Evolutionary conservation across 2,113 vertebrate genomes (phyloP).

Genomic region (Pampusana beccarii): DNA sequence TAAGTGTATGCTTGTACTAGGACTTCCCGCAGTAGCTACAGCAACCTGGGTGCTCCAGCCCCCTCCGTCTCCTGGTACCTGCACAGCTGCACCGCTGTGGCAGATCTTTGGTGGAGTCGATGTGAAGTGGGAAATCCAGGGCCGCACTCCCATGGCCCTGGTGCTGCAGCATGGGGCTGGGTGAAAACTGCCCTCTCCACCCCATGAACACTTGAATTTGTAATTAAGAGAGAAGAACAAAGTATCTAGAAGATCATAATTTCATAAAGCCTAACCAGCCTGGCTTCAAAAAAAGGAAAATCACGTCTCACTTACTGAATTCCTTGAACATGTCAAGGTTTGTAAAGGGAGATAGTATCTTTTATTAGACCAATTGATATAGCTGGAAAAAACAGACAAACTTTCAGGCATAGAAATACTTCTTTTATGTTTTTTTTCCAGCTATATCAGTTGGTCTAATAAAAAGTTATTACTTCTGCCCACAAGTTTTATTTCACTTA

Average conservation of each 20-base stretch:
- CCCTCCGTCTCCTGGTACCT: neutral
- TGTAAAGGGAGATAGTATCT: conserved; percentile 53
- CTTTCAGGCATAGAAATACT: conserved; percentile 28
- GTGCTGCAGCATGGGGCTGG: neutral
- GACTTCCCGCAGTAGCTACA: neutral
- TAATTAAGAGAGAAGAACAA: neutral
- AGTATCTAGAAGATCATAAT: neutral
- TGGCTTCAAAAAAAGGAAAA: conserved; percentile 54
- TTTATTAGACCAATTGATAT: conserved; percentile 37
- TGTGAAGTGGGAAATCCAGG: neutral
- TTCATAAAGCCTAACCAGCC: neutral
- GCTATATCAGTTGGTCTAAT: conserved; percentile 27
- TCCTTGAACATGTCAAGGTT: conserved; percentile 47
- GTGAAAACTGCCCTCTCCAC: neutral
- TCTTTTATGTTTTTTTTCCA: conserved; percentile 34
- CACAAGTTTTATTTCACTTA: conserved; percentile 25
- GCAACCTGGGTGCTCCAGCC: neutral
- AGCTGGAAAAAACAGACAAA: conserved; percentile 50
- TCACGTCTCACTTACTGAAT: conserved; percentile 26
- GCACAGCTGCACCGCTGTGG: neutral
- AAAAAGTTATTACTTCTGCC: conserved; percentile 39
- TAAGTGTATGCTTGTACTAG: accelerated
- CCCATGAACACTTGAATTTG: neutral
- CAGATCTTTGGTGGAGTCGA: neutral
- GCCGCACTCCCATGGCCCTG: neutral